These are phyloP conservation scores for Ophioderma brevispina DNA, from an alignment of 35 echinoderm and acorn worm genomes.

Conservation along the genomic window DNA sequence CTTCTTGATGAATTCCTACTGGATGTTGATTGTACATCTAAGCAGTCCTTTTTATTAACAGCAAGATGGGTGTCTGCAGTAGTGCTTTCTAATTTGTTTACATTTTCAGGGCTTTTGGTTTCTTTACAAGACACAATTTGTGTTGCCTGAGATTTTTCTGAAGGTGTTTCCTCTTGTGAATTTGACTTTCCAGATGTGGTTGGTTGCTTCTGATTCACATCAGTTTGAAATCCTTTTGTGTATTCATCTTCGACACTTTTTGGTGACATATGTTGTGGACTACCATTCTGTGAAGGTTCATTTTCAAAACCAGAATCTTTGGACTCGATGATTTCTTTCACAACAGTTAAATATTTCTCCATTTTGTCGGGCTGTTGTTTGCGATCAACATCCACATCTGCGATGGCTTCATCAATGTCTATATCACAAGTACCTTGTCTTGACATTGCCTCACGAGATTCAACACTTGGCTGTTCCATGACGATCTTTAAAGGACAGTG, in stretches of 20 bases:
- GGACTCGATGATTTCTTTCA: conserved; percentile 88
- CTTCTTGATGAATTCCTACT: not conserved
- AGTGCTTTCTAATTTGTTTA: not conserved
- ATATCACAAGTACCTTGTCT: conserved; percentile 21
- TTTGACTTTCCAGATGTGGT: not conserved
- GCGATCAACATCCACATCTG: conserved; percentile 41
- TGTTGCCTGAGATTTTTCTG: not conserved
- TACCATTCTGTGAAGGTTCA: conserved; percentile 62
- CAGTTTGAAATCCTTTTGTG: not conserved
- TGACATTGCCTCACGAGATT: conserved; percentile 57
- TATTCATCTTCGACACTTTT: conserved; percentile 10
- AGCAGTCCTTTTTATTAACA: not conserved
- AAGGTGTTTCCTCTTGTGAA: not conserved
- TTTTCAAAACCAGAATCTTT: conserved; percentile 96
- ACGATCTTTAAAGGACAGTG: conserved; percentile 33
- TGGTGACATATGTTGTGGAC: conserved; percentile 70
- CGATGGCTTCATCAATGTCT: conserved; percentile 63
- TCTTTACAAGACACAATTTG: not conserved
- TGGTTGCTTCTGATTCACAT: not conserved
- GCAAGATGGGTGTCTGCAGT: not conserved
- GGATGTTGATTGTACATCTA: conserved; percentile 3
- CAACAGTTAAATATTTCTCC: conserved; percentile 72
- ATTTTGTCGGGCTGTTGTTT: conserved; percentile 36
- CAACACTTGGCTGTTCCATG: conserved; percentile 34
- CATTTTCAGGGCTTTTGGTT: not conserved